Evolutionary conservation across 2,888 invertebrate species (phyloP).

Genomic region (Hypolimnas misippus): DNA sequence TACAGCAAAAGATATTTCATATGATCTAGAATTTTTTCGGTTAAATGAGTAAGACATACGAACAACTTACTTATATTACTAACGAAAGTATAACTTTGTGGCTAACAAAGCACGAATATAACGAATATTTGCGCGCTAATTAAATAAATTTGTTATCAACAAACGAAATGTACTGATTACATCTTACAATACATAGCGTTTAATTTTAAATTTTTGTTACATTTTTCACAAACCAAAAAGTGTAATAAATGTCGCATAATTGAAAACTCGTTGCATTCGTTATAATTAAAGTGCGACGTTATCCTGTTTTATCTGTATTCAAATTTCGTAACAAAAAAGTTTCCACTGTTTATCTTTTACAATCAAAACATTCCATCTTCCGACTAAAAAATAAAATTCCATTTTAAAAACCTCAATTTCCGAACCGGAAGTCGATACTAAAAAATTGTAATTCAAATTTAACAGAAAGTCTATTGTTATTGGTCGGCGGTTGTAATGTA

Average conservation of each 20-base stretch:
- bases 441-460: not conserved
- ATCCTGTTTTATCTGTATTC: not conserved
- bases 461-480: conserved; percentile 1
- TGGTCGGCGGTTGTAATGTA: conserved; percentile 4
- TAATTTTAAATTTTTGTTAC: no score
- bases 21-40: no score
- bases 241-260: not conserved
- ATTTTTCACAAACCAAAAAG: not conserved
- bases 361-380: not conserved
- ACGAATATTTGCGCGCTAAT: no score
- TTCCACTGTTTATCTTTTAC: no score
- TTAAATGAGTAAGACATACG: no score
- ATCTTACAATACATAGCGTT: no score
- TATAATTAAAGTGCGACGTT: not conserved
- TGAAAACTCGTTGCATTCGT: not conserved
- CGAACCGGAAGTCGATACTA: not conserved
- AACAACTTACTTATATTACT: no score
- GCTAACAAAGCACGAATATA: no score
- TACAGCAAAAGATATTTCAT: no score
- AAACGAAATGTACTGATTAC: no score
- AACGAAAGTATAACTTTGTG: no score
- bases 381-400: not conserved
- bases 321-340: not conserved
- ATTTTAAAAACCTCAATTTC: not conserved
- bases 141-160: no score